Evolutionary conservation across 2,888 invertebrate species (phyloP).

Genomic region (Leuctra nigra): DNA sequence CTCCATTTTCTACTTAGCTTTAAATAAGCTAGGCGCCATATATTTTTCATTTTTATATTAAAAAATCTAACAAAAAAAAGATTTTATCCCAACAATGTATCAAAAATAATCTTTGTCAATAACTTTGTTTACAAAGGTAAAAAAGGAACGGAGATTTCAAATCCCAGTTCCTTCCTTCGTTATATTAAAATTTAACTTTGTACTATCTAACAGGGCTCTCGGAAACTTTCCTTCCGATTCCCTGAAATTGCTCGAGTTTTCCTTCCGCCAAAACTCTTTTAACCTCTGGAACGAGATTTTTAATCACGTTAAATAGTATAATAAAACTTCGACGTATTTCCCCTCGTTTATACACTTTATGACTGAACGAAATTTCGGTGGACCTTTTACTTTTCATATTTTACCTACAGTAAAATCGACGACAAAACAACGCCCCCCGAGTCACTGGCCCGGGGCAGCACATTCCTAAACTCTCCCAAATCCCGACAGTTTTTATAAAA

Average conservation of each 20-base stretch:
- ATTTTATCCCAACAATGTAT: conserved; percentile 55
- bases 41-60: conserved; percentile 35
- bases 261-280: conserved; percentile 23
- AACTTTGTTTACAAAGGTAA: conserved; percentile 37
- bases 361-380: conserved; percentile 28
- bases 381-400: conserved; percentile 27
- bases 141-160: conserved; percentile 33
- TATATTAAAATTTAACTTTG: conserved; percentile 31
- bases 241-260: conserved; percentile 15
- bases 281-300: conserved; percentile 25
- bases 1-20: conserved; percentile 28
- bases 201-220: conserved; percentile 31
- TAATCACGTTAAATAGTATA: conserved; percentile 16
- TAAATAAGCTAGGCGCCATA: conserved; percentile 25
- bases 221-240: conserved; percentile 8
- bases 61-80: conserved; percentile 48
- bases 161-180: conserved; percentile 34
- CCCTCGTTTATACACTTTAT: conserved; percentile 25
- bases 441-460: not conserved
- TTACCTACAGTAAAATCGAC: conserved; percentile 28
- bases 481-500: conserved; percentile 1
- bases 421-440: conserved; percentile 18
- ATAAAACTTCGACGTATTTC: conserved; percentile 21
- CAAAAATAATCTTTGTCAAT: conserved; percentile 55
- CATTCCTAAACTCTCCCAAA: conserved; percentile 2